These are phyloP conservation scores for Nematopogon swammerdamellus DNA, from an alignment of 2,888 invertebrate species.

Conservation along the genomic window DNA sequence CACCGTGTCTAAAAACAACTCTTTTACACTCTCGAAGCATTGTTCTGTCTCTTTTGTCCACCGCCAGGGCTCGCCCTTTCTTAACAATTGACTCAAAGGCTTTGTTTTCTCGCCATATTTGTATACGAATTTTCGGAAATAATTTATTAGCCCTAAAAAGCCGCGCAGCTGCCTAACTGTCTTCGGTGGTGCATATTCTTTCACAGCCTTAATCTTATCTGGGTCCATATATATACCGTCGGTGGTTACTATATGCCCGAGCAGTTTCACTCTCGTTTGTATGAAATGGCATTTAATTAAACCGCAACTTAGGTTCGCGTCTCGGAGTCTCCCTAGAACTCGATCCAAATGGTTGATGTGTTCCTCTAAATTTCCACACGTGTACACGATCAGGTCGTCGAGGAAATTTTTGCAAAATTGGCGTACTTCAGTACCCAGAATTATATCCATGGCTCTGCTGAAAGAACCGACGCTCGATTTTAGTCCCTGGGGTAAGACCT, in stretches of 20 bases:
- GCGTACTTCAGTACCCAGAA: conserved; percentile 7
- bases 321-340: conserved; percentile 4
- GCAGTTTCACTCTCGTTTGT: conserved; percentile 4
- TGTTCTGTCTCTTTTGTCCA: neutral
- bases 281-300: conserved; percentile 7
- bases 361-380: conserved; percentile 3
- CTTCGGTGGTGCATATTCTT: conserved; percentile 14
- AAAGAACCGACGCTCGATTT: conserved; percentile 10
- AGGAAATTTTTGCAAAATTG: conserved; percentile 9
- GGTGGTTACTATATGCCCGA: conserved; percentile 6
- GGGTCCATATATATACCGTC: conserved; percentile 5
- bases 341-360: conserved; percentile 7
- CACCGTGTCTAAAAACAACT: neutral
- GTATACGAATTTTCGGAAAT: neutral
- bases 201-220: conserved; percentile 13
- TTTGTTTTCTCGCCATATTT: neutral
- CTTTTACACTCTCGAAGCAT: neutral
- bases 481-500: conserved; percentile 9
- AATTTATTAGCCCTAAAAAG: neutral
- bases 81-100: neutral
- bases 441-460: conserved; percentile 7
- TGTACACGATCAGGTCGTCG: conserved; percentile 7
- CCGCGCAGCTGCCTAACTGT: conserved; percentile 12
- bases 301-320: conserved; percentile 7
- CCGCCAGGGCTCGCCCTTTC: neutral